phyloP scores from a whole-genome alignment of 1,140 invertebrate genomes.

The Heliconius hewitsoni region DNA sequence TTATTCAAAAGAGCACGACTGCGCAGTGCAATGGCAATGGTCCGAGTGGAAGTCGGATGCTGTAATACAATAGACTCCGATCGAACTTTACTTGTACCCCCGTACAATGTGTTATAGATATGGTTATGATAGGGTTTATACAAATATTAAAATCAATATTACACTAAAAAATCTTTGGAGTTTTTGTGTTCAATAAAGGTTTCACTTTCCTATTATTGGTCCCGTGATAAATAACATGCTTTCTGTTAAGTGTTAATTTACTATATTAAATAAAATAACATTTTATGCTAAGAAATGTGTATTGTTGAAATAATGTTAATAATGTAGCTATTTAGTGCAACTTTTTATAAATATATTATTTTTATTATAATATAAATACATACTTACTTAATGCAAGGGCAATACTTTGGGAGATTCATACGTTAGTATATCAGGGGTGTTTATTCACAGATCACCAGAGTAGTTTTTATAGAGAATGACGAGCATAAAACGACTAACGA shows the following conservation, averaged over 20 bases:
- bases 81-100: conserved; percentile 55
- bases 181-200: neutral
- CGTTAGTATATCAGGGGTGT: neutral
- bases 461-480: conserved; percentile 52
- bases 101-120: conserved; percentile 48
- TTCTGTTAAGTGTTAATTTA: neutral
- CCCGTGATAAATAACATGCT: conserved; percentile 5
- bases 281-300: neutral
- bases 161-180: conserved; percentile 2
- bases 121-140: conserved; percentile 68
- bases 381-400: conserved; percentile 27
- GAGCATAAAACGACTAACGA: conserved; percentile 67
- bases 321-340: neutral
- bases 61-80: conserved; percentile 64
- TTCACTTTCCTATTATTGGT: neutral
- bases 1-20: conserved; percentile 56
- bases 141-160: conserved; percentile 62
- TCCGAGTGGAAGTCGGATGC: conserved; percentile 64
- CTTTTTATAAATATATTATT: neutral
- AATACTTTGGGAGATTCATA: conserved; percentile 22
- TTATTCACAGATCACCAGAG: conserved; percentile 31
- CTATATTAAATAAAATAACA: neutral
- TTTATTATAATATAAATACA: neutral
- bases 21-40: conserved; percentile 58
- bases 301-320: neutral